Conservation (phyloP, 2,888 invertebrate species). For the Drosophila ochracea region DNA sequence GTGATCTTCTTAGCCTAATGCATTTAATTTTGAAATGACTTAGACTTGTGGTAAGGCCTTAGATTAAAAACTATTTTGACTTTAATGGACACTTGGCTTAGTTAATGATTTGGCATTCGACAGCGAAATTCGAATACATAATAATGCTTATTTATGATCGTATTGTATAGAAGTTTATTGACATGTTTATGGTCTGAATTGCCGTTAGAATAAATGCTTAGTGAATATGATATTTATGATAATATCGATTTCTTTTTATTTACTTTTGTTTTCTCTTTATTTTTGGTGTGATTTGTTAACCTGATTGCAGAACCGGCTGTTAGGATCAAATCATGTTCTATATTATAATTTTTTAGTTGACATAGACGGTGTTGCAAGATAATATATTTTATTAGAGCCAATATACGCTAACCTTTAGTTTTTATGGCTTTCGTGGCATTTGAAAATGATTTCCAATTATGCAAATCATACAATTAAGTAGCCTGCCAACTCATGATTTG, state of each 20-base stretch:
- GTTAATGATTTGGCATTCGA: constrained; percentile 7
- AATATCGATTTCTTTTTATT: not conserved
- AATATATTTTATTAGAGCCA: constrained; percentile 34
- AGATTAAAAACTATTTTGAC: constrained; percentile 3
- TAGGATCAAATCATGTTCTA: not conserved
- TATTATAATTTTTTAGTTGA: constrained; percentile 4
- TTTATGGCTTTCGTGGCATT: constrained; percentile 66
- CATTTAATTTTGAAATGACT: not conserved
- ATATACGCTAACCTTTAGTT: constrained; percentile 50
- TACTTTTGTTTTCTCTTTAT: not conserved
- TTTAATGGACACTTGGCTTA: constrained; percentile 1
- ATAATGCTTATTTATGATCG: constrained; percentile 32
- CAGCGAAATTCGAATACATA: not conserved
- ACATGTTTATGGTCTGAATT: constrained; percentile 34
- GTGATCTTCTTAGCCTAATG: not conserved
- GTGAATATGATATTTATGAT: constrained; percentile 33
- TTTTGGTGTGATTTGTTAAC: constrained; percentile 29
- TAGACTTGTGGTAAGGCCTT: not conserved
- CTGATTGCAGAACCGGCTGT: constrained; percentile 37
- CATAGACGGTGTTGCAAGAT: constrained; percentile 6
- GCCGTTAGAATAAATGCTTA: constrained; percentile 36
- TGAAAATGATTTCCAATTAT: constrained; percentile 62
- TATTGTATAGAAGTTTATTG: constrained; percentile 37
- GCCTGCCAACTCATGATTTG: constrained; percentile 24
- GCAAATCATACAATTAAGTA: constrained; percentile 47